Evolutionary conservation across 2,797 vertebrate genomes (phyloP), one percentile per base, ranked within the genome.

Genomic region (Pristis pectinata): DNA sequence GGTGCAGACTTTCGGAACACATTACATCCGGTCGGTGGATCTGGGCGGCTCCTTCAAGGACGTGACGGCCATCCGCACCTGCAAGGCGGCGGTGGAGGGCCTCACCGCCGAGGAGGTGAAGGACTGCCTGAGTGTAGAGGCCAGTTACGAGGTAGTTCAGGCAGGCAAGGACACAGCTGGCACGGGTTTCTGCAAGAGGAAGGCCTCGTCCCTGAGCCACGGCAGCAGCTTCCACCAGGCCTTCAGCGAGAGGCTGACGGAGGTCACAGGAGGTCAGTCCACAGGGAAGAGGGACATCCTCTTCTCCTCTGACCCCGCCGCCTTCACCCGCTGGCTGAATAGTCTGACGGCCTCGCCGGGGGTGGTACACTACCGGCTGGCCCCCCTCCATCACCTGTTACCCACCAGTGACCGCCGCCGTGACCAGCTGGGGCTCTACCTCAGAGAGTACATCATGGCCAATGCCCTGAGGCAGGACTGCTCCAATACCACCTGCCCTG

Each of bases 311-410:
- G 95, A 97, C 10, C 96, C 97, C 0, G 95, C 97, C 0, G 96
- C 97, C 79, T 99, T 98, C 96, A 97, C 97, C 2, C 96, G 97
- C 41, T 99, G 98, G 98, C 93, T 98, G 24, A 70, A 70, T 6
- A 96, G 97, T 0, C 22, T 99, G 4, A 95, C 96, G 6, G 95
- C 89, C n/a, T 93, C 95, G 15, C 98, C 98, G 0, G 98, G 97
- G 56, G 95, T 98, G 1, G 61, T 98, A 34, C 97, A 97, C 53
- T 98, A 98, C 94, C 97, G 96, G 0, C 96, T 99, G 94, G 95
- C 97, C 0, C 95, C 98, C 0, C 96, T 99, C 24, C 98, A 98
- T 0, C 95, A 97, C 92, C 95, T 98, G 3, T 49, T 49, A 49
- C 49, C 49, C 2, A 85, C 89, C 1, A 95, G 96, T 11, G 95